Base-by-base conservation (phyloP, 2,888 invertebrate species). In the Eristalis pertinax region DNA sequence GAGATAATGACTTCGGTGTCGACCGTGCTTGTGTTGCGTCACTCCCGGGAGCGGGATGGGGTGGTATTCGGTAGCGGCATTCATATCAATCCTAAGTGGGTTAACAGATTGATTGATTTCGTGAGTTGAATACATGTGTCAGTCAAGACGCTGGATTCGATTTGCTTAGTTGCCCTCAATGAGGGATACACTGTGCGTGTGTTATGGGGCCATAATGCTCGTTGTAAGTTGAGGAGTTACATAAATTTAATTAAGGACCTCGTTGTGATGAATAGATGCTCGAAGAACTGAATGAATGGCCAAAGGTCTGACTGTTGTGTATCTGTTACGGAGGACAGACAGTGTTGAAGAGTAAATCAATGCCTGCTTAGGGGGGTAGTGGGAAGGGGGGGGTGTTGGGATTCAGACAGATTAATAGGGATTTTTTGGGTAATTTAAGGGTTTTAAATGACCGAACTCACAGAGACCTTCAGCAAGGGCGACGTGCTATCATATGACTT, bases 31-130 rank as follows among this genome's bases (percentile, higher is more conserved):
- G 43, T 70, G 69, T 56, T 77, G 78, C 58, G 63, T 19, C 35
- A 56, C 32, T 24, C 38, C 56, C 43, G 22, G 43, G 24, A 41
- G 50, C 3, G 29, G 24, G 38, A 1, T n/a, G 4, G 24, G 43
- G 2, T 29, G 50, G n/a, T 13, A 29, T 56, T n/a, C 13, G 11
- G 32, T 32, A 1, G 32, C 32, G 62, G 19, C 43, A 72, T 41
- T 19, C 50, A 50, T 50, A 19, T 7, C 50, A 50, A n/a, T 69
- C 74, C 64, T 69, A 69, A 84, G 35, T 83, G 41, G 75, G 79
- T 70, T 65, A 87, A n/a, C 73, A 64, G 72, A 76, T 79, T 79
- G 87, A 87, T 87, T 87, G 84, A 87, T 79, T 87, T 76, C 87
- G 87, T 87, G 87, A 87, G 79, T 58, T 79, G 83, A 87, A 87